Base-by-base conservation (phyloP, 2,888 invertebrate species). In the Aethes cnicana region DNA sequence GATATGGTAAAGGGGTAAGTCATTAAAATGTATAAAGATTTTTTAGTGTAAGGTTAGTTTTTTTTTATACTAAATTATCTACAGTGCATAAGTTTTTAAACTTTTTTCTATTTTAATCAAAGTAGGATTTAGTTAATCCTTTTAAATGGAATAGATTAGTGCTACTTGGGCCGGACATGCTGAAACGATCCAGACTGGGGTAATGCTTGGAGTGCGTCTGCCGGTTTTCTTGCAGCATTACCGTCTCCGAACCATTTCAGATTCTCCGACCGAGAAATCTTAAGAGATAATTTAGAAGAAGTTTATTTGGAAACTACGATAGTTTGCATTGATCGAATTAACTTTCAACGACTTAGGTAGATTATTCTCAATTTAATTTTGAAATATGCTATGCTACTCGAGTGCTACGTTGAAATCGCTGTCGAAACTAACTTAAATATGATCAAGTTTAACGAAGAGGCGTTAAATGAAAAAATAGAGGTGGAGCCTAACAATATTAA, bases 41-140 rank as follows among this genome's bases (percentile, higher is more conserved):
- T 62, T 73, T 73, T 72, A 67, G 69, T 77, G 81, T 77, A 77
- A 68, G 71, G 74, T 78, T 75, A 77, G 71, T 67, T 77, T 81
- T 55, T 78, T 69, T 81, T 84, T 76, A 83, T 78, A 79, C 84
- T 87, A 85, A 78, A 78, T 81, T 81, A 84, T 79, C 88, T 89
- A 89, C 85, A 81, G 86, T 88, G 85, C 86, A 72, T 83, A 84
- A 84, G 80, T 84, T 87, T 83, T 81, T 70, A 74, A 68, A 66
- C 77, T 77, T 63, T n/a, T n/a, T 61, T 78, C 83, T 84, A 84
- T 84, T 84, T 86, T 83, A 81, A 74, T 83, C 72, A 76, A 82
- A 77, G 66, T 68, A 70, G 81, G 80, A 79, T 78, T 74, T 67
- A 77, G 64, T 61, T 56, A 78, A 81, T 81, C 83, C 81, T 71